These are phyloP conservation scores for Microctenopoma steveboyesi DNA, from an alignment of 2,797 vertebrate genomes.

Conservation along the genomic window DNA sequence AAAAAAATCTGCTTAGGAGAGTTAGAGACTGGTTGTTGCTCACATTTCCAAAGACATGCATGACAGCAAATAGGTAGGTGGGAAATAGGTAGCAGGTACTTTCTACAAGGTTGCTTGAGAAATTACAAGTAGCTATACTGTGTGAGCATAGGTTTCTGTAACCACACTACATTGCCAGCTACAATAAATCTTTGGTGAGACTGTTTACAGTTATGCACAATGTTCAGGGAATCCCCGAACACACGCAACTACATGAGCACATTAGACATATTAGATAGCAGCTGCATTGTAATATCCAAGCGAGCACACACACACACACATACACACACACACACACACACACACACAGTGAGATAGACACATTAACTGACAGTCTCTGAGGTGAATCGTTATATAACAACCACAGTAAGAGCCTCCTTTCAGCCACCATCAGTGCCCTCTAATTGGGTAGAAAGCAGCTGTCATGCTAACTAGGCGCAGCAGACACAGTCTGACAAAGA, in stretches of 20 bases:
- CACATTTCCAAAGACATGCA: not conserved
- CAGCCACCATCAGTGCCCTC: slow-evolving; percentile 61
- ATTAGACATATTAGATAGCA: slow-evolving; percentile 48
- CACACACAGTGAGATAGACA: slow-evolving; percentile 24
- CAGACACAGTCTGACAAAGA: slow-evolving; percentile 50
- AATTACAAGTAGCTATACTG: not conserved
- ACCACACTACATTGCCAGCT: not conserved
- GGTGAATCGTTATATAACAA: slow-evolving; percentile 66
- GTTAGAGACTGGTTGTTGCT: not conserved
- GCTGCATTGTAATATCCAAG: slow-evolving; percentile 40
- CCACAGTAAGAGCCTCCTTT: slow-evolving; percentile 46
- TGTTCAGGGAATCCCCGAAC: slow-evolving; percentile 58
- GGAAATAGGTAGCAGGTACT: too few relatives aligned
- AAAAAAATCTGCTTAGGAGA: not conserved
- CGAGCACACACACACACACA: not conserved
- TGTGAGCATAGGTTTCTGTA: not conserved
- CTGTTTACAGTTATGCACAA: not conserved
- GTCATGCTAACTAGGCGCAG: slow-evolving; percentile 64
- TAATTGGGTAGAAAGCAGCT: slow-evolving; percentile 76
- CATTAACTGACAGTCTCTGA: slow-evolving; percentile 55
- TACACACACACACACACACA: slow-evolving; percentile 1
- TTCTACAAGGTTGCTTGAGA: not conserved
- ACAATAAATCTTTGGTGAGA: not conserved
- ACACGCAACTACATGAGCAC: slow-evolving; percentile 16
- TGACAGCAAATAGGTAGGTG: not conserved